These are phyloP conservation scores for Meiosimyza decipiens DNA, from an alignment of 2,888 invertebrate genomes.

Conservation along the genomic window DNA sequence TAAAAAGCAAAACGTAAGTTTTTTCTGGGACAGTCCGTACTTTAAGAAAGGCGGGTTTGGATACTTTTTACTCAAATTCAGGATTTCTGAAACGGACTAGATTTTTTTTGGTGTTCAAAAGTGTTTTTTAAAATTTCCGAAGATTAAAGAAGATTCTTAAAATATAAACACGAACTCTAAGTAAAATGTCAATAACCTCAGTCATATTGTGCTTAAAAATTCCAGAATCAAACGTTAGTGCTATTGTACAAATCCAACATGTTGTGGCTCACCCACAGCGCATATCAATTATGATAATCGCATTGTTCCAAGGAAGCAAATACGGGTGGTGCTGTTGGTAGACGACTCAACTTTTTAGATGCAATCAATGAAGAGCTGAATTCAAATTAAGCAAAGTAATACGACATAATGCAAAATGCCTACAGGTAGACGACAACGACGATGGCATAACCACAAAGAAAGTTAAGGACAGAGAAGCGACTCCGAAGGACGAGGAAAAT, in stretches of 20 bases:
- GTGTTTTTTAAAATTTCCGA: too few relatives aligned
- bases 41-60: too few relatives aligned
- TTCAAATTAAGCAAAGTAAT: slow-evolving; percentile 27
- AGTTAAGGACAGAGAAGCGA: not conserved
- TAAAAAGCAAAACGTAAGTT: too few relatives aligned
- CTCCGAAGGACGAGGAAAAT: not conserved
- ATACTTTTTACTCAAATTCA: too few relatives aligned
- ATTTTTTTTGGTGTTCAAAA: too few relatives aligned
- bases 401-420: slow-evolving; percentile 17
- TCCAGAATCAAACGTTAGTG: not conserved
- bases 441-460: not conserved
- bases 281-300: slow-evolving; percentile 28
- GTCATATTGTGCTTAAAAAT: not conserved
- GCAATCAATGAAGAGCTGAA: slow-evolving; percentile 24
- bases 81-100: too few relatives aligned
- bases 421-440: not conserved
- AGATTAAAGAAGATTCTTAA: too few relatives aligned
- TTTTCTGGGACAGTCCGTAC: too few relatives aligned
- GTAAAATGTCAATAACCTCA: slow-evolving; percentile 10
- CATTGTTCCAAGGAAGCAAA: slow-evolving; percentile 2
- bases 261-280: too few relatives aligned
- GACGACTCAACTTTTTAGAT: not conserved
- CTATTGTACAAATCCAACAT: too few relatives aligned
- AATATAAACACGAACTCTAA: not conserved
- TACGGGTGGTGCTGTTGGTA: not conserved